These are phyloP conservation scores for Megalopta genalis DNA, from an alignment of 1,140 invertebrate species.

Conservation along the genomic window DNA sequence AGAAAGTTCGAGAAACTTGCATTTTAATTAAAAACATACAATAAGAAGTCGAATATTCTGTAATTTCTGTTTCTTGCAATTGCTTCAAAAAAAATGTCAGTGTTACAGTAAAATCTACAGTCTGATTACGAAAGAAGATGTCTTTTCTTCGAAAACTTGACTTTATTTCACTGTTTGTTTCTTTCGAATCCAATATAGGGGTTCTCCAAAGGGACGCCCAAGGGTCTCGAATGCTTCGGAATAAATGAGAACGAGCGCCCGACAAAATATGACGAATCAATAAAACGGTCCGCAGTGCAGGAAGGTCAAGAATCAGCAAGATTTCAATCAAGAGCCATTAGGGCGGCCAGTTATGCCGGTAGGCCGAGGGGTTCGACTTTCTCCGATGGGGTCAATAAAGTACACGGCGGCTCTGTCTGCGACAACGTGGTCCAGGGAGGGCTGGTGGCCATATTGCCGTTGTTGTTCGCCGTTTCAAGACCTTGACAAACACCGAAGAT, in stretches of 20 bases:
- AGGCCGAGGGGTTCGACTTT: conserved; percentile 47
- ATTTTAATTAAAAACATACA: neutral
- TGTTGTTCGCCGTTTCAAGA: conserved; percentile 61
- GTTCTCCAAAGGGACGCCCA: too few species aligned
- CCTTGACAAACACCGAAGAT: conserved; percentile 58
- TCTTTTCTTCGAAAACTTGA: too few species aligned
- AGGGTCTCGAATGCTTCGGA: neutral
- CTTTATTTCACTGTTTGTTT: too few species aligned
- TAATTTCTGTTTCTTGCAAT: too few species aligned
- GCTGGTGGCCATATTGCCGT: conserved; percentile 47
- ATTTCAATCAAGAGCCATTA: conserved; percentile 73
- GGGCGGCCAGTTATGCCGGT: conserved; percentile 51
- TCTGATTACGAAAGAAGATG: too few species aligned
- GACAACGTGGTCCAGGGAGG: conserved; percentile 27
- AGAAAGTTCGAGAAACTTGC: neutral
- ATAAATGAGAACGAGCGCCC: too few species aligned
- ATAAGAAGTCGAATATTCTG: too few species aligned
- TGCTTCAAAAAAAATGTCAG: too few species aligned
- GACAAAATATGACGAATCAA: conserved; percentile 26
- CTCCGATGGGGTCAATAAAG: conserved; percentile 42
- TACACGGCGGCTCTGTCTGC: conserved; percentile 8
- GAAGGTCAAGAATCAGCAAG: conserved; percentile 66
- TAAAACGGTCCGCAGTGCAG: conserved; percentile 20
- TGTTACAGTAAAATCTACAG: too few species aligned
- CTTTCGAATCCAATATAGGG: neutral